Conservation (phyloP, 2,888 invertebrate genomes). For the Pyrochroa serraticornis region DNA sequence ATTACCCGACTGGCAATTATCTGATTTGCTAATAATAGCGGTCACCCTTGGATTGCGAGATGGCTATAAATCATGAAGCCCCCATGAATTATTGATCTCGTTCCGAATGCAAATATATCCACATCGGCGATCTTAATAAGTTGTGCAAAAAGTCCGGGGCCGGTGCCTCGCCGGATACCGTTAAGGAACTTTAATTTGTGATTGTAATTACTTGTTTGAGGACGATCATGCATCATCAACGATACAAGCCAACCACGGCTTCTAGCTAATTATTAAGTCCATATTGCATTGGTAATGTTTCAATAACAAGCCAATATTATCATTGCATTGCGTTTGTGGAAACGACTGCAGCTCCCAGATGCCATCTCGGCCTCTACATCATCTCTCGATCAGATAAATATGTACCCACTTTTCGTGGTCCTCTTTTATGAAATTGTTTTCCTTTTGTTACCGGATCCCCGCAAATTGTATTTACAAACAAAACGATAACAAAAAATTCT, state of each 20-base stretch:
- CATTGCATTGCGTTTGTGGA: slow-evolving; percentile 36
- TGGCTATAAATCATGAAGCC: slow-evolving; percentile 1
- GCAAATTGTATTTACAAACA: slow-evolving; percentile 22
- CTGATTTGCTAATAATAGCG: neutral
- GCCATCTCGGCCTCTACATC: slow-evolving; percentile 11
- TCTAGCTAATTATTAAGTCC: slow-evolving; percentile 37
- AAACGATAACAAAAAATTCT: slow-evolving; percentile 16
- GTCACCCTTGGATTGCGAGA: neutral
- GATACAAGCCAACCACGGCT: slow-evolving; percentile 23
- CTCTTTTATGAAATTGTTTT: slow-evolving; percentile 7
- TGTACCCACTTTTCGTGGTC: slow-evolving; percentile 18
- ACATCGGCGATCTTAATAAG: slow-evolving; percentile 9
- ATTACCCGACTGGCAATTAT: too few relatives aligned
- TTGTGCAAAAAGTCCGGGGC: slow-evolving; percentile 16
- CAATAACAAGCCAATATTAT: slow-evolving; percentile 42
- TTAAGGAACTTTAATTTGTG: slow-evolving; percentile 32
- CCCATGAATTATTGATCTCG: slow-evolving; percentile 24
- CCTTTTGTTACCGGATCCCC: slow-evolving; percentile 8
- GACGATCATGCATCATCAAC: slow-evolving; percentile 32
- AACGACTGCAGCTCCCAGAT: slow-evolving; percentile 26
- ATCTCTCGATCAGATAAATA: slow-evolving; percentile 24
- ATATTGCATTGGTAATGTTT: slow-evolving; percentile 41
- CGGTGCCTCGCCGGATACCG: slow-evolving; percentile 8
- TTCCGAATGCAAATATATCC: slow-evolving; percentile 27
- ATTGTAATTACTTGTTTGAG: slow-evolving; percentile 32